Evolutionary conservation across 2,888 invertebrate genomes (phyloP).

Genomic region (Cylloceria caligata): DNA sequence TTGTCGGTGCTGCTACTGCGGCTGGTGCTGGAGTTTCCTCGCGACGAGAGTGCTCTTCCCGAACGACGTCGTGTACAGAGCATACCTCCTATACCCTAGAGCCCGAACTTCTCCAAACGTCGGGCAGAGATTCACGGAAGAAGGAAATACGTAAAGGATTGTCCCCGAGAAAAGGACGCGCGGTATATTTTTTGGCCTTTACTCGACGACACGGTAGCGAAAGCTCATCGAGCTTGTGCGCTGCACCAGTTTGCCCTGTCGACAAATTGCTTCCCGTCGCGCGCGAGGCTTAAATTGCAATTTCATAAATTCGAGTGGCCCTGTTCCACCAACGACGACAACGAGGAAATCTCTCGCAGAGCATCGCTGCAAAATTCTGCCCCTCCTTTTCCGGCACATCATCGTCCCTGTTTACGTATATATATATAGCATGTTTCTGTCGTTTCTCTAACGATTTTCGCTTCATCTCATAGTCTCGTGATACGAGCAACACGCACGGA

Average conservation of each 20-base stretch:
- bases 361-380: constrained; percentile 46
- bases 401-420: constrained; percentile 14
- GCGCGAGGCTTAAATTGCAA: constrained; percentile 76
- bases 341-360: constrained; percentile 29
- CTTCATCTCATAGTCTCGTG: constrained; percentile 1
- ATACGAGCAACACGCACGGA: constrained; percentile 16
- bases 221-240: constrained; percentile 49
- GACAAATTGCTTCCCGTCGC: constrained; percentile 74
- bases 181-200: not conserved
- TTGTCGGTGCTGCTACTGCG: constrained; percentile 22
- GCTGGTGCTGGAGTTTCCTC: constrained; percentile 27
- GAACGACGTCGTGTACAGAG: constrained; percentile 23
- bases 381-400: constrained; percentile 25
- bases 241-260: constrained; percentile 40
- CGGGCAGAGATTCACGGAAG: not conserved
- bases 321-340: constrained; percentile 37
- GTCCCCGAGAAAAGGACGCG: constrained; percentile 61
- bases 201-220: constrained; percentile 15
- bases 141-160: not conserved
- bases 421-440: constrained; percentile 13
- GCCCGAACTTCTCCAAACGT: not conserved
- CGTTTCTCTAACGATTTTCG: constrained; percentile 33
- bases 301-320: constrained; percentile 79
- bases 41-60: constrained; percentile 48
- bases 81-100: not conserved